Base-by-base conservation (phyloP, 2,113 vertebrate genomes). In the Kryptolebias marmoratus region DNA sequence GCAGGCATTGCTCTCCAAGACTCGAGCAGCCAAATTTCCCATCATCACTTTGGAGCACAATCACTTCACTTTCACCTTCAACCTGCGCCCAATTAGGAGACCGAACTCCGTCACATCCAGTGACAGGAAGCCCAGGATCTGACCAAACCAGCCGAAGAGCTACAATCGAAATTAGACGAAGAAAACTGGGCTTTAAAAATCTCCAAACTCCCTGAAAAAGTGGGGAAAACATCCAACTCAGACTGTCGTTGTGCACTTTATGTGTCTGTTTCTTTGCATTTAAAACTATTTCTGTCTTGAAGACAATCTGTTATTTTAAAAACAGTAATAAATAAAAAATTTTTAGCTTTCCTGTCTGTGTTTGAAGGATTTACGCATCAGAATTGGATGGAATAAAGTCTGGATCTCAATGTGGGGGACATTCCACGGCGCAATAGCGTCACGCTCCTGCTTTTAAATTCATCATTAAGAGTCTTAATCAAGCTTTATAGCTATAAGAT, bases 41-140 rank as follows among this genome's bases (percentile, higher is more conserved):
- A 71, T 60, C 68, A 71, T 56, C 62, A 71, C 47, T 36, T 53
- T 59, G 44, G 68, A 73, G 32, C 31, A 42, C 48, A 68, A 66
- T 48, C 49, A 62, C n/a, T 52, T 66, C 18, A 22, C 67, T 22
- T 54, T 54, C 66, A 28, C 52, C 52, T 65, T 47, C 70, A 44
- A 4, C 22, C 76, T 11, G 2, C 72, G 55, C 47, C 11, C 22
- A 30, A 32, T 56, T 11, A 3, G 31, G 30, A 42, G 42, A n/a
- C 28, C 52, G 1, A 71, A 11, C 44, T 18, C 58, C 53, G 18
- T 22, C 22, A 22, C 22, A 44, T 3, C 60, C 22, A 52, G 7
- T 12, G 54, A 30, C 53, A 13, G 27, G 11, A 54, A 54, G n/a
- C 27, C 11, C 4, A 3, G 22, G 16, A 54, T 31, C 11, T 15